Conservation (phyloP, 2,797 vertebrate genomes). For the Pyrocephalus nanus region DNA sequence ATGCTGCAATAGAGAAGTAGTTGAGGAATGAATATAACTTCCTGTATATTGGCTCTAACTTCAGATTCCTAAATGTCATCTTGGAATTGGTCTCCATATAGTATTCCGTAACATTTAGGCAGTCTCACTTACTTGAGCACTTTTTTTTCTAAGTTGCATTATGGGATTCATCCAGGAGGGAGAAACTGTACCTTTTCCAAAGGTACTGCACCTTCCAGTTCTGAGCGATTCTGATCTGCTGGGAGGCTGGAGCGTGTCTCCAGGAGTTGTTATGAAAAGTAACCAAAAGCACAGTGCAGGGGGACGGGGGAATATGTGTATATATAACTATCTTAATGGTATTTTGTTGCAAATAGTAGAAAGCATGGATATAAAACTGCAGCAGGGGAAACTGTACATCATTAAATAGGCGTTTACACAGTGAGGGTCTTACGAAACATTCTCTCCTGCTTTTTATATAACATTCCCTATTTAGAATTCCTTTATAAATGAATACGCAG, state of each 20-base stretch:
- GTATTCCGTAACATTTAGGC: slow-evolving; percentile 18
- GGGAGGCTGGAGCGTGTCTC: slow-evolving; percentile 50
- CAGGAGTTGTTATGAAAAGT: slow-evolving; percentile 35
- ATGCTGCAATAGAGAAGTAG: slow-evolving; percentile 41
- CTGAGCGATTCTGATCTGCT: background rate
- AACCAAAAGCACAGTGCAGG: slow-evolving; percentile 71
- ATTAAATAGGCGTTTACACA: slow-evolving; percentile 68
- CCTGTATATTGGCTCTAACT: background rate
- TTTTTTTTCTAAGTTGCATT: slow-evolving; percentile 64
- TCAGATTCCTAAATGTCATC: slow-evolving; percentile 46
- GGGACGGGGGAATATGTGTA: slow-evolving; percentile 55
- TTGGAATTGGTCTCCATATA: slow-evolving; percentile 7
- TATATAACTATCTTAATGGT: slow-evolving; percentile 69
- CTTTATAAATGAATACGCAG: slow-evolving; percentile 55
- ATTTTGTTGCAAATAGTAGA: slow-evolving; percentile 74
- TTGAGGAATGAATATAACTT: slow-evolving; percentile 4
- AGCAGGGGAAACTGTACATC: slow-evolving; percentile 64
- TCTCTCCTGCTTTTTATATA: slow-evolving; percentile 65
- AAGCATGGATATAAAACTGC: slow-evolving; percentile 72
- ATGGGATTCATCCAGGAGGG: slow-evolving; percentile 58
- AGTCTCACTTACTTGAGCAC: slow-evolving; percentile 66
- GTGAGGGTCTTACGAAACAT: slow-evolving; percentile 60
- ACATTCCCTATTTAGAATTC: slow-evolving; percentile 75
- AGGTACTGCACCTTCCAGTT: slow-evolving; percentile 51
- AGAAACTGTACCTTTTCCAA: slow-evolving; percentile 48